Evolutionary conservation across 2,888 invertebrate species (phyloP), one percentile per base, ranked within the genome.

Genomic region (Trichogramma evanescens): DNA sequence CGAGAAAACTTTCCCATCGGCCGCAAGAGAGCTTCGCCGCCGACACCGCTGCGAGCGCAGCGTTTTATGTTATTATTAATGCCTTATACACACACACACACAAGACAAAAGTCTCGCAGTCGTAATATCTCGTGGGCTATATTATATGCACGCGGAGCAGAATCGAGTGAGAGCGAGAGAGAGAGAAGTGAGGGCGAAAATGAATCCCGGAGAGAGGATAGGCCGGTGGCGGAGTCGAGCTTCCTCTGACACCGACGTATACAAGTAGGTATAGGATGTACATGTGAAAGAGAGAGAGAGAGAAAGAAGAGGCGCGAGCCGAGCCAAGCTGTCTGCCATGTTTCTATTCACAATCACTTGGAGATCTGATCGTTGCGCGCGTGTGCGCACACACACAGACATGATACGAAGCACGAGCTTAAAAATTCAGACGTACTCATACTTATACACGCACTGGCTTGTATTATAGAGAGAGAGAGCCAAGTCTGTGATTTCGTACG

Each of bases 261-360:
- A 13, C 13, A 13, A 13, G 13, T 13, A 13, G 13, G 13, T 13
- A 13, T 13, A 13, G 13, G 13, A 13, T 13, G 13, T 13, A 13
- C 13, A 13, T 13, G 13, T 13, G 2, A 13, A 13, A 13, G 13
- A 13, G 58, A 61, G 70, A 61, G 70, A 70, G 69, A 69, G 69
- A 65, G 67, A 71, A 71, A 71, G 59, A 51, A 56, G 70, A 66
- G 66, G 69, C 71, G 74, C 13, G 13, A 13, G 13, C 13, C 13
- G 74, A 74, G 75, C 75, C 75, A 76, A 73, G 75, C 76, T 75
- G 75, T 76, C 75, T 76, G 74, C 73, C 13, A 13, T 13, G 13
- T 13, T 13, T 13, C 13, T 13, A 13, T 13, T 13, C 13, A 13
- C 13, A 13, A 13, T 13, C 13, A 13, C 13, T 13, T 13, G 13